These are phyloP conservation scores for Drosophila picticornis DNA, from an alignment of 2,888 invertebrate species.

Conservation along the genomic window DNA sequence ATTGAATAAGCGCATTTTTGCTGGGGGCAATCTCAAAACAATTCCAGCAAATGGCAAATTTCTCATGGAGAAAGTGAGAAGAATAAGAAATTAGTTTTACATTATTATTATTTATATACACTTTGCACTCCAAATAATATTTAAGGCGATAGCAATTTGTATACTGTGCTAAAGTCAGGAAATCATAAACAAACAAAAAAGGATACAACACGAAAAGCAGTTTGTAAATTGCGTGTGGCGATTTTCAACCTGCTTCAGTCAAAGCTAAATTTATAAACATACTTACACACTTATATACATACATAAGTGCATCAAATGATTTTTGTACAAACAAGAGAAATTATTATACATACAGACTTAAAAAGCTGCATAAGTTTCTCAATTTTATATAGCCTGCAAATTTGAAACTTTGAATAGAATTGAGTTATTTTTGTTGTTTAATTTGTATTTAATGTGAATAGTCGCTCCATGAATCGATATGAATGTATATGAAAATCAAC, in stretches of 20 bases:
- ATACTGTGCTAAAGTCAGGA: neutral
- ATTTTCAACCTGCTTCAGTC: neutral
- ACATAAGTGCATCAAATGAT: neutral
- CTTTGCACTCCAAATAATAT: neutral
- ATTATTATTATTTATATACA: neutral
- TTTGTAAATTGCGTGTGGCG: neutral
- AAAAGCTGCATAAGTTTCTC: neutral
- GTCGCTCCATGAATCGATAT: conserved; percentile 3
- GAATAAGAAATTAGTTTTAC: neutral
- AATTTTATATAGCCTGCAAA: neutral
- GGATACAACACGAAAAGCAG: neutral
- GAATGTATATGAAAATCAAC: conserved; percentile 5
- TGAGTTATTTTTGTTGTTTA: neutral
- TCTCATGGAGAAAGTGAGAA: neutral
- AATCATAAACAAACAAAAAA: neutral
- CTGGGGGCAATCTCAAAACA: neutral
- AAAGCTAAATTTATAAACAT: neutral
- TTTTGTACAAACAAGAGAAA: neutral
- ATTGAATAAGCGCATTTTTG: neutral
- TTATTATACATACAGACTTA: neutral
- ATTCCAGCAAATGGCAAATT: neutral
- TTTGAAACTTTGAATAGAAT: neutral
- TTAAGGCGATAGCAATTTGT: neutral
- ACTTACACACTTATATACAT: neutral
- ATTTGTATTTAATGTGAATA: neutral